Conservation (phyloP, 2,888 invertebrate genomes). For the Ctenicera cuprea region DNA sequence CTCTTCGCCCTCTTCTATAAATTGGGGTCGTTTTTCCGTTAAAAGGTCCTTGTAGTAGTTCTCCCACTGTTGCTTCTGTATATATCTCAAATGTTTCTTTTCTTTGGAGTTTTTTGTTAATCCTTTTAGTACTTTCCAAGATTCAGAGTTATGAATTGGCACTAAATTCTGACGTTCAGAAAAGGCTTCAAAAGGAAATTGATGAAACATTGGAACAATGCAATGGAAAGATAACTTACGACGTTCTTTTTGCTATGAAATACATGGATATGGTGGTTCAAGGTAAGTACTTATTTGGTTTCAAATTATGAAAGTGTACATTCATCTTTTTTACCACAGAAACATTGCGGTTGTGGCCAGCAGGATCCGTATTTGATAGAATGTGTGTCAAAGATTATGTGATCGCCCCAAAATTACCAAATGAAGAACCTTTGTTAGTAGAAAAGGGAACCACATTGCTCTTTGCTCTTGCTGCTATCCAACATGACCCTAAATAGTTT, state of each 20-base stretch:
- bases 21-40: no score
- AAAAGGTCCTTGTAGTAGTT: no score
- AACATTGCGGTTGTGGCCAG: constrained; percentile 77
- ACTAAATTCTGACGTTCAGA: constrained; percentile 76
- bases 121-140: no score
- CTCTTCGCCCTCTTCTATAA: no score
- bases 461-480: constrained; percentile 74
- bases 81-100: no score
- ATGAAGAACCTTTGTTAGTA: constrained; percentile 64
- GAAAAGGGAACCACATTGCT: constrained; percentile 72
- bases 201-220: constrained; percentile 62
- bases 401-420: not conserved
- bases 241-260: constrained; percentile 60
- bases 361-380: constrained; percentile 74
- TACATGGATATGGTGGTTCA: constrained; percentile 62
- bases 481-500: constrained; percentile 75
- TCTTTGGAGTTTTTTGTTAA: no score
- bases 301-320: no score
- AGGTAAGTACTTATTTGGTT: constrained; percentile 4
- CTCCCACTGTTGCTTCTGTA: no score
- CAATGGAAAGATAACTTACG: constrained; percentile 59
- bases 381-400: constrained; percentile 75
- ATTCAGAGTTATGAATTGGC: constrained; percentile 80
- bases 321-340: constrained; percentile 67
- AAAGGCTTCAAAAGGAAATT: constrained; percentile 75